These are phyloP conservation scores for Spinus pinus DNA, from an alignment of 2,797 vertebrate genomes.

Conservation along the genomic window DNA sequence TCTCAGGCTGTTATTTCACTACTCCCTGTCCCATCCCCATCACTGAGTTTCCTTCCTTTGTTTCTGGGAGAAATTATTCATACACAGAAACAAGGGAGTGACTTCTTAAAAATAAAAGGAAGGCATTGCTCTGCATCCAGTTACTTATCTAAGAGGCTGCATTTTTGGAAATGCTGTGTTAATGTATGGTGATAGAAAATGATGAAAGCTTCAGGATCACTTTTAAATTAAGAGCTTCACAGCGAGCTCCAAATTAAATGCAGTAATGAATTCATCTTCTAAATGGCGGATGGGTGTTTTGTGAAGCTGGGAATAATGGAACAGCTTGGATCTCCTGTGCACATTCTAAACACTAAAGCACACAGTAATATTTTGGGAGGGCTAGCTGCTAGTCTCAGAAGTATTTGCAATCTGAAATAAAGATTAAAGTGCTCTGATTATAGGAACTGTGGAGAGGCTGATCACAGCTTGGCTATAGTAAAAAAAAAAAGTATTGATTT, in stretches of 20 bases:
- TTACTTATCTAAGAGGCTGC: background rate
- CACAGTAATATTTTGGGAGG: background rate
- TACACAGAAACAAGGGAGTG: background rate
- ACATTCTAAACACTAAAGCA: background rate
- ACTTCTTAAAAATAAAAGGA: background rate
- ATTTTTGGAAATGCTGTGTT: background rate
- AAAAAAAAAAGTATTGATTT: background rate
- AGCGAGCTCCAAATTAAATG: slow-evolving; percentile 6
- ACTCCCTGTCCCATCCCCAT: background rate
- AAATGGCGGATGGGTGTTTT: background rate
- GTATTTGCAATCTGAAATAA: background rate
- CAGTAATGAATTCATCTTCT: background rate
- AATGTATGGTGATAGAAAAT: background rate
- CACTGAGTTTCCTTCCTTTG: slow-evolving; percentile 13
- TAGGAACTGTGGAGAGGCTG: background rate
- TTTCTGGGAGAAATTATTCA: background rate
- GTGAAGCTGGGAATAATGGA: background rate
- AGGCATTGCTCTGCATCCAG: background rate
- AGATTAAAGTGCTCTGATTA: background rate
- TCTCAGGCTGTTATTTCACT: background rate
- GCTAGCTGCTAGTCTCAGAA: background rate
- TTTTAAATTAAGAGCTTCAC: slow-evolving; percentile 15
- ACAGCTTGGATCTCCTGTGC: background rate
- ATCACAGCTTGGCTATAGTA: background rate
- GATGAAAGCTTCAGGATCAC: background rate